Evolutionary conservation across 2,888 invertebrate genomes (phyloP).

Genomic region (Andrena hattorfiana): DNA sequence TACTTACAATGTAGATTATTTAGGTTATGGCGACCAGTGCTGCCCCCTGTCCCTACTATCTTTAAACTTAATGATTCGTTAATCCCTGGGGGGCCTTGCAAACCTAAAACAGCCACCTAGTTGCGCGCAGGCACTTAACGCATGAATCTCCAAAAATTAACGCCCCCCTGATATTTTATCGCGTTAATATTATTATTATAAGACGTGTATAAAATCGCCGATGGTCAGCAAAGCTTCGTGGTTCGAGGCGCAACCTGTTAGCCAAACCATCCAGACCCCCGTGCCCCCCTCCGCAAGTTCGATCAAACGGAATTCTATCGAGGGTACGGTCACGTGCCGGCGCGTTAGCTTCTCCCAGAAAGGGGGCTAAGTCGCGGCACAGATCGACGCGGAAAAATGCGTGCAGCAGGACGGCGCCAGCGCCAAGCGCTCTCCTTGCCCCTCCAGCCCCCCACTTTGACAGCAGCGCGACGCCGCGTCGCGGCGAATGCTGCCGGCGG

Average conservation of each 20-base stretch:
- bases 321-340: slow-evolving; percentile 39
- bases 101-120: too few relatives aligned
- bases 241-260: slow-evolving; percentile 23
- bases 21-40: slow-evolving; percentile 35
- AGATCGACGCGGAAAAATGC: slow-evolving; percentile 67
- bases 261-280: slow-evolving; percentile 14
- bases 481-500: neutral
- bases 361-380: slow-evolving; percentile 50
- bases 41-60: too few relatives aligned
- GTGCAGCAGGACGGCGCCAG: slow-evolving; percentile 76
- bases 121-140: too few relatives aligned
- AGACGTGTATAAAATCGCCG: neutral
- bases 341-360: slow-evolving; percentile 50
- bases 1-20: slow-evolving; percentile 42
- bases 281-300: slow-evolving; percentile 1
- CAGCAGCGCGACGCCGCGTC: slow-evolving; percentile 32
- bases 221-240: neutral
- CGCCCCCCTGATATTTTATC: too few relatives aligned
- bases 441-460: slow-evolving; percentile 4
- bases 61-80: too few relatives aligned
- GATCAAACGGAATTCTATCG: slow-evolving; percentile 16
- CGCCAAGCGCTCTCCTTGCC: slow-evolving; percentile 43
- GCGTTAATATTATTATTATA: too few relatives aligned
- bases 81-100: too few relatives aligned
- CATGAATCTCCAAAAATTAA: too few relatives aligned